Base-by-base conservation (phyloP, 2,888 invertebrate species). In the Amphipyra tragopoginis region DNA sequence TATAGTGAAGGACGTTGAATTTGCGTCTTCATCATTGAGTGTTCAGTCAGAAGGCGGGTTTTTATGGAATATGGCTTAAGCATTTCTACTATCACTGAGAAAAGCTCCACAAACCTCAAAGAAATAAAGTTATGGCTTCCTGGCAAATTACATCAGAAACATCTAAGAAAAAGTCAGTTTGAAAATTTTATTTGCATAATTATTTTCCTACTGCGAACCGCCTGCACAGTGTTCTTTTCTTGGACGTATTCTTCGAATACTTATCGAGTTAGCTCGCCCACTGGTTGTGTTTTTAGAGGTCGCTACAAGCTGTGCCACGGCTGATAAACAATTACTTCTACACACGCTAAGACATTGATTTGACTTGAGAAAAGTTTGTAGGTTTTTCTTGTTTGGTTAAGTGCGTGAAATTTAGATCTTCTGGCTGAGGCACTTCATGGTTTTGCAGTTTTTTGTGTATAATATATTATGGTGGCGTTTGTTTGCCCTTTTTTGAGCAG, bases 261-360 rank as follows among this genome's bases (percentile, higher is more conserved):
- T 72, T 67, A 78, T 77, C 42, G 50, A 77, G 75, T 77, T 77
- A 69, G 54, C 33, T 40, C 57, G 49, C 51, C 59, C 52, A 34
- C 49, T 53, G 49, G 45, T 59, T 65, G 66, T 48, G 38, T 77
- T 57, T 48, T 60, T 73, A 54, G 48, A 54, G 62, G 47, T 70
- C 55, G 56, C 55, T 51, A 52, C 53, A 53, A 63, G 61, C 60
- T 65, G 13, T 57, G 54, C 42, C 45, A 48, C 15, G n/a, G 9
- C 56, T 57, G 39, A 44, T 72, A 66, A 75, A 75, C 64, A 78
- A 72, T 78, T 75, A 68, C 53, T 40, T 39, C n/a, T 14, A 48
- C 39, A 64, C 36, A 61, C 48, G 43, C 21, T 14, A 50, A 55
- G 42, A 72, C 44, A 8, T 47, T 53, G 60, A 52, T 54, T 56